Base-by-base conservation (phyloP, 2,113 vertebrate species). In the Candoia aspera region DNA sequence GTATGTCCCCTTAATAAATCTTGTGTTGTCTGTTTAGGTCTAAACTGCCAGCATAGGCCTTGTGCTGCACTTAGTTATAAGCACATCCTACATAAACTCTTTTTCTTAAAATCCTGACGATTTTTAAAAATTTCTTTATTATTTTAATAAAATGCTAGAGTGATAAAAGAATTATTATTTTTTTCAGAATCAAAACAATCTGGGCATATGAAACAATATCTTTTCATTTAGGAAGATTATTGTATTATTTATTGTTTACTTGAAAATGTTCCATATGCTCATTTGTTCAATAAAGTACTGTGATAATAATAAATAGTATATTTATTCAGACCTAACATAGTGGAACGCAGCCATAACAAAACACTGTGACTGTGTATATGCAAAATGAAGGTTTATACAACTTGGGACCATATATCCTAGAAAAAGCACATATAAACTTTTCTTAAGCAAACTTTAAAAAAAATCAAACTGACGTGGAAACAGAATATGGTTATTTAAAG, bases 91-190 rank as follows among this genome's bases (percentile, higher is more conserved):
- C 29, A 68, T 29, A 88, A 42, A 4, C 3, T 62, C 3, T 53
- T 42, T 42, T n/a, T n/a, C 15, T 86, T n/a, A 86, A 55, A 29
- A 0, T 79, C 37, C 33, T 37, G 68, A 37, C 37, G 6, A 33
- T 79, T 58, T 90, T 49, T 3, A n/a, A n/a, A n/a, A 24, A 73
- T 90, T 24, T 9, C 33, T 12, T 23, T 8, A 2, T 2, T 4
- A 1, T 4, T 1, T 29, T 1, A 0, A 49, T 60, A 37, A 79
- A 58, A n/a, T 0, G 54, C 55, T 0, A 0, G 0, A 57, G 91
- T 62, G 57, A 91, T 54, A 57, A 90, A 55, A 17, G 29, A 60
- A 19, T 2, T 23, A 73, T 24, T 42, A 42, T 42, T 42, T 59
- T 33, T 54, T 57, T 13, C 24, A 55, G 49, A 49, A 86, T 19